phyloP scores from a whole-genome alignment of 2,888 invertebrate species.

The Phyto melanocephala region DNA sequence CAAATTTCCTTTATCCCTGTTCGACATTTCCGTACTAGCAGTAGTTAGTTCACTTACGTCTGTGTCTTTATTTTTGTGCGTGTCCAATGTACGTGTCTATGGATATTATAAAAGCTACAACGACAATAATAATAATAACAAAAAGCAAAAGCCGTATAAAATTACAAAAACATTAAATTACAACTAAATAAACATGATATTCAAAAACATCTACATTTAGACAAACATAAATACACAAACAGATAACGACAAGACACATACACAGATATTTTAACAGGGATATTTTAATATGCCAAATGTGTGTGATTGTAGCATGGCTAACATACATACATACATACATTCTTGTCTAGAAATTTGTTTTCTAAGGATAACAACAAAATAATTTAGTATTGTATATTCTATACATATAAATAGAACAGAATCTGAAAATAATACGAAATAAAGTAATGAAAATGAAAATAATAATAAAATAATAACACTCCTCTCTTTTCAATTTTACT shows the following conservation, averaged over 20 bases:
- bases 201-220: conserved; percentile 38
- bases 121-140: conserved; percentile 7
- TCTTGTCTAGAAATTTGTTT: neutral
- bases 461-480: conserved; percentile 18
- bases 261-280: neutral
- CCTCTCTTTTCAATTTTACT: neutral
- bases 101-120: conserved; percentile 6
- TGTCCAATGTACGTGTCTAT: neutral
- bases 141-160: conserved; percentile 44
- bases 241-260: neutral
- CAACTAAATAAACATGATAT: conserved; percentile 57
- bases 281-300: neutral
- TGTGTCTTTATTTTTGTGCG: too few relatives aligned
- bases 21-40: too few relatives aligned
- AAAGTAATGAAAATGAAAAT: conserved; percentile 8
- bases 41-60: too few relatives aligned
- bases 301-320: neutral
- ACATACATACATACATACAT: neutral
- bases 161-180: conserved; percentile 55
- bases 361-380: conserved; percentile 29
- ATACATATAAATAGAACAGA: neutral
- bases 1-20: too few relatives aligned
- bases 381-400: neutral
- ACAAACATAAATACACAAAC: neutral
- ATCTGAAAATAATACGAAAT: conserved; percentile 18